These are phyloP conservation scores for Gerris lacustris DNA, from an alignment of 2,888 invertebrate genomes.

Conservation along the genomic window DNA sequence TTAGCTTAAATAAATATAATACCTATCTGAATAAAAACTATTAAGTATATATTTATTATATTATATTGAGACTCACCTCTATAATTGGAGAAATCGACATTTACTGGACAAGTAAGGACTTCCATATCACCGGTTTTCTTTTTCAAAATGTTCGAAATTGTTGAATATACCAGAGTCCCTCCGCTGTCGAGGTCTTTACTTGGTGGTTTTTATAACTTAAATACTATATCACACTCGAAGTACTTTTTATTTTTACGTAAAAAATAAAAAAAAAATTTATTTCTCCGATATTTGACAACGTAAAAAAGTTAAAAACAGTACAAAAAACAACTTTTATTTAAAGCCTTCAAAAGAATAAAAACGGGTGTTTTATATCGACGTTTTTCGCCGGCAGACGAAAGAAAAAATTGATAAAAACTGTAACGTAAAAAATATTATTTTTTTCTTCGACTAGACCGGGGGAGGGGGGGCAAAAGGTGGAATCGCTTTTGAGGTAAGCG, in stretches of 20 bases:
- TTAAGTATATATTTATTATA: too few relatives aligned
- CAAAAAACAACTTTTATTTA: neutral
- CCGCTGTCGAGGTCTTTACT: neutral
- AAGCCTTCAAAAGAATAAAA: neutral
- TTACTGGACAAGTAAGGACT: slow-evolving; percentile 64
- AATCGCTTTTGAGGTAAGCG: neutral
- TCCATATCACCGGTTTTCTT: slow-evolving; percentile 45
- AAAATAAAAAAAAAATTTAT: neutral
- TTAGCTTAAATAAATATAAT: too few relatives aligned
- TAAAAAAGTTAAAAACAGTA: neutral
- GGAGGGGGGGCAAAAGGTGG: neutral
- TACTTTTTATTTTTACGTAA: too few relatives aligned
- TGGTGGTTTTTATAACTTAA: neutral
- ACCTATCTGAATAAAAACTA: too few relatives aligned
- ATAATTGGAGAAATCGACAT: slow-evolving; percentile 57
- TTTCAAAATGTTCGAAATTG: neutral
- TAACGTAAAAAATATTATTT: neutral
- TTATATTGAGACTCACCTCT: slow-evolving; percentile 47
- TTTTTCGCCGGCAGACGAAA: neutral
- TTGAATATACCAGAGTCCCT: neutral
- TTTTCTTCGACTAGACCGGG: slow-evolving; percentile 1
- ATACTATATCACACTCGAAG: neutral
- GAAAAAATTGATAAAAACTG: neutral
- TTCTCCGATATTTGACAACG: neutral
- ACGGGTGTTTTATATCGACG: too few relatives aligned